Base-by-base conservation (phyloP, 2,113 vertebrate genomes). In the Limanda limanda region DNA sequence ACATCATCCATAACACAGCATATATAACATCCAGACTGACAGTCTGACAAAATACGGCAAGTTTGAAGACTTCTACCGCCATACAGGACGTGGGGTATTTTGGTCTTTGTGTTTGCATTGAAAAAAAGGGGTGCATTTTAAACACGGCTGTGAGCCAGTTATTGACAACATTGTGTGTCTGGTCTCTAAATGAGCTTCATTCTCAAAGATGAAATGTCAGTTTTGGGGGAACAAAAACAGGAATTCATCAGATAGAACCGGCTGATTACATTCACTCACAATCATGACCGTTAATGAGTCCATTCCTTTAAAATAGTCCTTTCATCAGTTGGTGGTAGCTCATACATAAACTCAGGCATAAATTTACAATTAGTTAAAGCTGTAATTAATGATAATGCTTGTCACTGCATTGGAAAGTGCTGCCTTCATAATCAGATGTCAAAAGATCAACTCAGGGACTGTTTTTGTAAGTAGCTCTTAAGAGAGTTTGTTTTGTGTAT, bases 281-380 rank as follows among this genome's bases (percentile, higher is more conserved):
- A 45, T 40, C 48, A 69, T 21, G 9, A 51, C 58, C 1, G 24
- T 52, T 85, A 78, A 78, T 75, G 72, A 74, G 60, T 27, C 27
- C 21, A 52, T 74, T 67, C 84, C 8, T 9, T 83, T 83, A 72
- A 57, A 54, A 31, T 31, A 55, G 70, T 79, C 15, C 17, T n/a
- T 42, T 78, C 48, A 79, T 85, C 80, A 70, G 80, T 48, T 40
- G 42, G 45, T 61, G 69, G 56, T 15, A 45, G 65, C 74, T 79
- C 68, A 73, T 68, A 71, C 45, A 79, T 83, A 78, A 63, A 79
- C 74, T 79, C 68, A 73, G 65, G 68, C 45, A 79, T 83, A 78
- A 60, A 79, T 85, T 86, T 79, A 45, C 64, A 74, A 68, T 79
- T 67, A 83, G 75, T 81, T 58, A 61, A 25, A 55, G 67, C 12